phyloP scores from a whole-genome alignment of 2,113 vertebrate genomes.

The Ophthalmolycus amberensis region DNA sequence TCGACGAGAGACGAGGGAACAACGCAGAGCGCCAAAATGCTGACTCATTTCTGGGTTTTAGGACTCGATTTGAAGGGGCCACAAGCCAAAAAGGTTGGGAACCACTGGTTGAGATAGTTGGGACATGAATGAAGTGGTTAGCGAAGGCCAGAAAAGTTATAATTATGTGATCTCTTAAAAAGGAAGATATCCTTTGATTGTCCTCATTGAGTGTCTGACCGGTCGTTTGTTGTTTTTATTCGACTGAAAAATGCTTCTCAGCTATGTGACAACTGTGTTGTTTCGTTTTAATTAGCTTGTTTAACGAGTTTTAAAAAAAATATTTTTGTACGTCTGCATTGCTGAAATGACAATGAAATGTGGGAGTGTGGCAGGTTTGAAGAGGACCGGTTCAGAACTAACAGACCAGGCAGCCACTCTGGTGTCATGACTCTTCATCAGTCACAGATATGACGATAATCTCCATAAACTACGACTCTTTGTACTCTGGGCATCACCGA shows the following conservation, averaged over 20 bases:
- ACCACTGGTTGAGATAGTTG: neutral
- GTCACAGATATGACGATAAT: constrained; percentile 16
- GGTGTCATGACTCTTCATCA: neutral
- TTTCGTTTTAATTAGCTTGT: constrained; percentile 44
- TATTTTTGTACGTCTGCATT: constrained; percentile 55
- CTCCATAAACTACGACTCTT: constrained; percentile 16
- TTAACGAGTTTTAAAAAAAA: constrained; percentile 31
- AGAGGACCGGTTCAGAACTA: neutral
- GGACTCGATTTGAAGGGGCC: neutral
- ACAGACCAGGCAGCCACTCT: neutral
- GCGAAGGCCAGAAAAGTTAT: constrained; percentile 2
- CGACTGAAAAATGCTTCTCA: constrained; percentile 37
- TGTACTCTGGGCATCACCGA: constrained; percentile 16
- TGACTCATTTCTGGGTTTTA: neutral
- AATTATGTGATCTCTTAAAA: constrained; percentile 10
- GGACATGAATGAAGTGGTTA: neutral
- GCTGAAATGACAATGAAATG: constrained; percentile 43
- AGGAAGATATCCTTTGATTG: constrained; percentile 25
- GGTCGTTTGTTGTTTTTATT: constrained; percentile 21
- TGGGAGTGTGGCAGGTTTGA: constrained; percentile 15
- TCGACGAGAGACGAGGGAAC: neutral
- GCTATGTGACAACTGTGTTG: constrained; percentile 41
- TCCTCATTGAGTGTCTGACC: constrained; percentile 24
- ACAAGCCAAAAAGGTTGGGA: constrained; percentile 6
- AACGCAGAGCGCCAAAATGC: no score